A percentile compares a stretch with the other conserved stretches of the same genome.
Conservation (phyloP, 1,140 invertebrate genomes). For the Metopolophium dirhodum region DNA sequence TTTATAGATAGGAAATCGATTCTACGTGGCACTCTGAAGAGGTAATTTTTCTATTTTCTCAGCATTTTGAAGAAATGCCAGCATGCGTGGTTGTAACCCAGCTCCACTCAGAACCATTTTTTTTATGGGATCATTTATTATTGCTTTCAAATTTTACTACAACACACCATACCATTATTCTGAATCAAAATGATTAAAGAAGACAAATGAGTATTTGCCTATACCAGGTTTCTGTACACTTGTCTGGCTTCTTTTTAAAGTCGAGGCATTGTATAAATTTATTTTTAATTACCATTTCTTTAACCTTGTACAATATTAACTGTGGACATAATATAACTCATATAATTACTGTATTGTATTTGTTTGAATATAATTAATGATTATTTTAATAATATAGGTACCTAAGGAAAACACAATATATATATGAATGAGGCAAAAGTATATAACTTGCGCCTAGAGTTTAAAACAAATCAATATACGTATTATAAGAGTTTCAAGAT, state of each 20-base stretch:
- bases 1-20: not conserved
- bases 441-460: not conserved
- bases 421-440: too few relatives aligned
- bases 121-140: not conserved
- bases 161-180: not conserved
- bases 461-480: too few relatives aligned
- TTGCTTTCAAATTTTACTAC: not conserved
- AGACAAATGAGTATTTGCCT: not conserved
- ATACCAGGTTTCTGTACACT: not conserved
- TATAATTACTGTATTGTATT: too few relatives aligned
- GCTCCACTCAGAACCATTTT: not conserved
- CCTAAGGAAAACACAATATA: not conserved
- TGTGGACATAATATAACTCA: too few relatives aligned
- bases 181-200: conserved; percentile 3
- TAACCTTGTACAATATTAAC: too few relatives aligned
- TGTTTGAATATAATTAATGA: too few relatives aligned
- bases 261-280: not conserved
- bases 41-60: not conserved
- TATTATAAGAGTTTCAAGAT: too few relatives aligned
- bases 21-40: not conserved
- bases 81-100: not conserved
- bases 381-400: too few relatives aligned
- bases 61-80: conserved; percentile 1
- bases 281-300: too few relatives aligned
- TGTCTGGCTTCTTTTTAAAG: not conserved